These are phyloP conservation scores for Myxocyprinus asiaticus DNA, from an alignment of 2,113 vertebrate genomes.

Conservation along the genomic window DNA sequence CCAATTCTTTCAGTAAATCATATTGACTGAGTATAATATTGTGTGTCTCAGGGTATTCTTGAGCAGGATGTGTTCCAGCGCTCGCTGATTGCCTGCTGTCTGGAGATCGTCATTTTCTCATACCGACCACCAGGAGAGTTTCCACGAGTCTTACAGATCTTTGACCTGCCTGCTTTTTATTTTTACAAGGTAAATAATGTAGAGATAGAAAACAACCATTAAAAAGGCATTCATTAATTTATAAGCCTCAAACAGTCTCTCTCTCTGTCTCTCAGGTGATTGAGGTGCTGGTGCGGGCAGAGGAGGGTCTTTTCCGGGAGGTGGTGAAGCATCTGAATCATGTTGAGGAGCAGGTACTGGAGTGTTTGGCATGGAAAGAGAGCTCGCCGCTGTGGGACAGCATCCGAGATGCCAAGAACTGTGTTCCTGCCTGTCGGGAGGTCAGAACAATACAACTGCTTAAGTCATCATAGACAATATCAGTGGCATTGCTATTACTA, in stretches of 20 bases:
- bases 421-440: conserved; percentile 87
- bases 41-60: conserved; percentile 79
- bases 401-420: conserved; percentile 81
- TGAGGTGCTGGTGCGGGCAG: conserved; percentile 89
- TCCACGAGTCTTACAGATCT: conserved; percentile 80
- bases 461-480: background rate
- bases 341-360: conserved; percentile 92
- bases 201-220: background rate
- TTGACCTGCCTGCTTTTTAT: conserved; percentile 87
- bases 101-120: conserved; percentile 90
- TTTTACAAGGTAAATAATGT: conserved; percentile 84
- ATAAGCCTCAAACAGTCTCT: background rate
- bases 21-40: background rate
- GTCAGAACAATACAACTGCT: conserved; percentile 60
- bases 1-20: too few relatives aligned
- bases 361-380: conserved; percentile 87
- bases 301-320: conserved; percentile 90
- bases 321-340: conserved; percentile 93
- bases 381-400: conserved; percentile 88
- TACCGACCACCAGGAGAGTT: conserved; percentile 90
- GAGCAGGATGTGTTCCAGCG: conserved; percentile 91
- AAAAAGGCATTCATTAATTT: background rate
- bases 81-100: conserved; percentile 87
- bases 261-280: conserved; percentile 76
- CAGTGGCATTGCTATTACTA: background rate